These are phyloP conservation scores for Pandemis cinnamomeana DNA, from an alignment of 2,888 invertebrate genomes.

Conservation along the genomic window DNA sequence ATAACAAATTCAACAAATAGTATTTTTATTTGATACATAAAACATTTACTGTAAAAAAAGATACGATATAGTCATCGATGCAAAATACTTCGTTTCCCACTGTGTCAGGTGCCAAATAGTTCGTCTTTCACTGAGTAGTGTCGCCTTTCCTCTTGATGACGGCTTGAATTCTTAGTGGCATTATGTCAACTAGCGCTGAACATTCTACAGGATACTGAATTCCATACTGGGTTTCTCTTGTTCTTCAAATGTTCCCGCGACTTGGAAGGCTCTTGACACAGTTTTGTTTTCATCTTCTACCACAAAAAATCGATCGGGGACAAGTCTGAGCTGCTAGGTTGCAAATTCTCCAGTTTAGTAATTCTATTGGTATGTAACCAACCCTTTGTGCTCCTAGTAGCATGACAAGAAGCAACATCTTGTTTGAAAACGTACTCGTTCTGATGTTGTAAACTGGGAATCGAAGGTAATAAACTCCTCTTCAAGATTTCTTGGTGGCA, in stretches of 20 bases:
- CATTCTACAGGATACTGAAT: not conserved
- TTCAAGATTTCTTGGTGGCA: not conserved
- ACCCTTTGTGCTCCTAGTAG: not conserved
- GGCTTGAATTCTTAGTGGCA: not conserved
- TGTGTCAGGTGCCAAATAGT: not conserved
- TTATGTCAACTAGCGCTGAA: not conserved
- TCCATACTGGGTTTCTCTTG: not conserved
- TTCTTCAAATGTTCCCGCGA: not conserved
- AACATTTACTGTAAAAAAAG: not conserved
- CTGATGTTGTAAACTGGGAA: constrained; percentile 8
- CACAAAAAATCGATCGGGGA: constrained; percentile 18
- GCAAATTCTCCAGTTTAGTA: not conserved
- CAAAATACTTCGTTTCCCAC: not conserved
- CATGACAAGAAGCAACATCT: constrained; percentile 7
- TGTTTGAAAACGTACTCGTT: constrained; percentile 15
- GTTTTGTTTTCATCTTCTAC: constrained; percentile 5
- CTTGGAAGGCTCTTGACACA: not conserved
- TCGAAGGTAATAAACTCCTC: not conserved
- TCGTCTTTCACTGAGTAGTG: not conserved
- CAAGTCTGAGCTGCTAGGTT: constrained; percentile 5
- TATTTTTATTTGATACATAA: no score
- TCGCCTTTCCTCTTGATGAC: not conserved
- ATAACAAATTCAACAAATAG: no score
- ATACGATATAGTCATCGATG: not conserved
- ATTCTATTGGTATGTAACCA: not conserved